Base-by-base conservation (phyloP, 2,113 vertebrate genomes). In the Hippocampus guttulatus region DNA sequence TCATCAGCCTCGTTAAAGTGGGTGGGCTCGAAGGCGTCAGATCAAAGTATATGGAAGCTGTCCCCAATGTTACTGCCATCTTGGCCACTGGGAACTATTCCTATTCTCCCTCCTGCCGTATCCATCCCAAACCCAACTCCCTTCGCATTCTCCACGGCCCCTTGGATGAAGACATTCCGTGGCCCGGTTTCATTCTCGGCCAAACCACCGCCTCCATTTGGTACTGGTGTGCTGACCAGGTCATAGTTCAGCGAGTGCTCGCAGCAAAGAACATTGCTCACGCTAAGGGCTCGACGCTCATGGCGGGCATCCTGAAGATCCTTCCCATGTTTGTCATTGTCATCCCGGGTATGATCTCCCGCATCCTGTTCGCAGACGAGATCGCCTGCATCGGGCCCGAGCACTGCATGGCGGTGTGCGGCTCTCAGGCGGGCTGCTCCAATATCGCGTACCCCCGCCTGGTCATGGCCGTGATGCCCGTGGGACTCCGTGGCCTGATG, bases 191-290 rank as follows among this genome's bases (percentile, higher is more conserved):
- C 74, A 64, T 99, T 62, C 85, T 99, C 21, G 97, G 97, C 43
- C 97, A 99, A 85, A 98, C 97, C 0, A 96, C 97, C 25, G 95
- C 97, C n/a, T 99, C 97, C 0, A 96, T 99, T 43, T 99, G 97
- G 97, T 99, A 99, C 88, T 99, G 97, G 97, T 99, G 97, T 85
- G 95, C 97, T 0, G 97, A 99, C 89, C 97, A 99, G 83, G 97
- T 99, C 80, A 99, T 99, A 21, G 97, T 99, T 63, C 97, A 99
- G 89, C 92, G 97, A 79, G 97, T 98, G 0, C 89, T 99, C 45
- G 95, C 97, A 1, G 97, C 97, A 57, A 98, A 98, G 87, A 98
- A 98, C 89, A 92, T 98, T 58, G 93, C 90, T 72, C 96, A 99
- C 4, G 97, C 96, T 63, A 99, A 98, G 79, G 93, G 95, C 81